A percentile compares a stretch with the other conserved stretches of the same genome.
phyloP scores from a whole-genome alignment of 2,888 invertebrate species.

The Sphaerophoria rueppellii region DNA sequence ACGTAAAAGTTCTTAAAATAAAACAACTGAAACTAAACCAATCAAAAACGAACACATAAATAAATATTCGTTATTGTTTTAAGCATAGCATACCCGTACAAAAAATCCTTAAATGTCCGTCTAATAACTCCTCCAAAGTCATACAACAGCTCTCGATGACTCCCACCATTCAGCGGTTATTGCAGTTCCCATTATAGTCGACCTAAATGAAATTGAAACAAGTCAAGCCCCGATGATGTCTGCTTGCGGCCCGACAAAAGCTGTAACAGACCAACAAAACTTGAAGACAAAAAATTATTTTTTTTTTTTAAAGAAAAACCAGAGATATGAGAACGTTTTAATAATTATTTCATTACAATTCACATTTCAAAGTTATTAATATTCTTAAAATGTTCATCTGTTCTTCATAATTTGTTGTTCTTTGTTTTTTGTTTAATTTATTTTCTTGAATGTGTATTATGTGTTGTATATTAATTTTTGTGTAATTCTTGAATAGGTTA shows the following conservation, averaged over 20 bases:
- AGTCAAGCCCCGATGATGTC: slow-evolving; percentile 56
- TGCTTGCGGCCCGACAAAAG: not conserved
- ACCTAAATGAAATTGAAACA: slow-evolving; percentile 46
- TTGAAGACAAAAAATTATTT: slow-evolving; percentile 29
- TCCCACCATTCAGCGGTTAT: not conserved
- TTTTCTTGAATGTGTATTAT: slow-evolving; percentile 58
- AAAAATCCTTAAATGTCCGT: not conserved
- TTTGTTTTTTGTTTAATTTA: slow-evolving; percentile 26
- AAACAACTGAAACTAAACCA: too few species aligned
- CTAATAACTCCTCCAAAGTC: not conserved
- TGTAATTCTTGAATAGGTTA: slow-evolving; percentile 73
- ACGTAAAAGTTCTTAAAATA: too few species aligned
- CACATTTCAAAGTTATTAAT: slow-evolving; percentile 72
- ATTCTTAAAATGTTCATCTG: slow-evolving; percentile 61
- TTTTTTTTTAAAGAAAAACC: slow-evolving; percentile 64
- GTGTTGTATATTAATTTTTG: slow-evolving; percentile 70
- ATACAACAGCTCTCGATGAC: not conserved
- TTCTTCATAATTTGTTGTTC: slow-evolving; percentile 44
- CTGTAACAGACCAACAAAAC: slow-evolving; percentile 65
- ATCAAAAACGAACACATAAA: not conserved
- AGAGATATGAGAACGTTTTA: slow-evolving; percentile 74
- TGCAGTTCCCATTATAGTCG: not conserved
- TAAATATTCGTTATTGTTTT: too few species aligned
- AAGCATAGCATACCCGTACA: not conserved
- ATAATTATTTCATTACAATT: slow-evolving; percentile 74